Percentiles rank a stretch among this genome's conserved stretches.
Evolutionary conservation across 2,888 invertebrate species (phyloP).

Genomic region (Andrena bucephala): DNA sequence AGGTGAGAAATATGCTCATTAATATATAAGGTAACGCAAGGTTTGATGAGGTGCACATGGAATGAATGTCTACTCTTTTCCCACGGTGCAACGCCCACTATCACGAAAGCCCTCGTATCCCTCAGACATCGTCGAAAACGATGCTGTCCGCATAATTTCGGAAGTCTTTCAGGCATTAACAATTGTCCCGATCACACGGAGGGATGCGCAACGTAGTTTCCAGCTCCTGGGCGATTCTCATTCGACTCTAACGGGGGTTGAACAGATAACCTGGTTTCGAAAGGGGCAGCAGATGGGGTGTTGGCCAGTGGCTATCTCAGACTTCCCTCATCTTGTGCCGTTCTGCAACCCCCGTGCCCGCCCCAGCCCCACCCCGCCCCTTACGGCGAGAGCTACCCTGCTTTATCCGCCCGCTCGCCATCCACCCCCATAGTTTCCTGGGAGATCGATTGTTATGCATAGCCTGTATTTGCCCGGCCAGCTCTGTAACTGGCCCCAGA

Average conservation of each 20-base stretch:
- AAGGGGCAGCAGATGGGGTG: conserved; percentile 81
- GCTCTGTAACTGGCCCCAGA: conserved; percentile 73
- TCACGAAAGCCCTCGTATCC: neutral
- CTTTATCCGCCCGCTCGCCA: conserved; percentile 83
- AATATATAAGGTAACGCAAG: too few relatives aligned
- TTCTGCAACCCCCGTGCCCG: conserved; percentile 67
- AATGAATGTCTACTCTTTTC: neutral
- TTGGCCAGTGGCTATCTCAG: conserved; percentile 83
- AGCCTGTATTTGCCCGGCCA: conserved; percentile 85
- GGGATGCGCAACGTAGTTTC: conserved; percentile 66
- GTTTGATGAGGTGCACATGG: too few relatives aligned
- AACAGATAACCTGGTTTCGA: conserved; percentile 75
- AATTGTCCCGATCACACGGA: conserved; percentile 61
- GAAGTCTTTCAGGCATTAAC: conserved; percentile 60
- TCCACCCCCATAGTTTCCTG: conserved; percentile 84
- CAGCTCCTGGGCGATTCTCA: conserved; percentile 62
- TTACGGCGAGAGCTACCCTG: conserved; percentile 71
- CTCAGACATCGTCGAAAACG: conserved; percentile 29
- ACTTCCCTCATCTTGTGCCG: conserved; percentile 79
- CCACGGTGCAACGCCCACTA: neutral
- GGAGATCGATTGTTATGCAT: conserved; percentile 85
- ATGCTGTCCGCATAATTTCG: conserved; percentile 39
- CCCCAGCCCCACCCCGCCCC: conserved; percentile 64
- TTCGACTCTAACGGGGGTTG: conserved; percentile 70
- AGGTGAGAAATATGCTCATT: too few relatives aligned